These are phyloP conservation scores for Plectropomus leopardus DNA, from an alignment of 2,113 vertebrate genomes.

Conservation along the genomic window DNA sequence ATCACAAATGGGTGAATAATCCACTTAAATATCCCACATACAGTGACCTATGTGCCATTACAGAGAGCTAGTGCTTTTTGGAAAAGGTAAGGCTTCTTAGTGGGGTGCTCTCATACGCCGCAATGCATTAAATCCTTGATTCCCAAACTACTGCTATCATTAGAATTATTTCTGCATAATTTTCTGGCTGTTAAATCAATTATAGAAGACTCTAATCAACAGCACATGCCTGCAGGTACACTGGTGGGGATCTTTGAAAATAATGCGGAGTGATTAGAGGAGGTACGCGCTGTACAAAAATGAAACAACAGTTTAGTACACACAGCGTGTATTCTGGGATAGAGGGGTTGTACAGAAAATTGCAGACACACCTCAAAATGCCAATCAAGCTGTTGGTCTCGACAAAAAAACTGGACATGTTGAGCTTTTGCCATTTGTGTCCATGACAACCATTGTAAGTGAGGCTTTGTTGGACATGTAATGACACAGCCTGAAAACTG, in stretches of 20 bases:
- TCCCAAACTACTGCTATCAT: slow-evolving; percentile 43
- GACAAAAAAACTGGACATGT: slow-evolving; percentile 1
- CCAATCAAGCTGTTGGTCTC: slow-evolving; percentile 3
- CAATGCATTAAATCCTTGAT: slow-evolving; percentile 38
- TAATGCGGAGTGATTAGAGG: slow-evolving; percentile 52
- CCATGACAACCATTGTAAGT: slow-evolving; percentile 67
- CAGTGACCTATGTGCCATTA: slow-evolving; percentile 13
- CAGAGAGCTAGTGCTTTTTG: slow-evolving; percentile 4
- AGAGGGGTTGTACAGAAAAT: not conserved
- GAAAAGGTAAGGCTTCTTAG: slow-evolving; percentile 2
- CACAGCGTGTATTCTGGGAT: not conserved
- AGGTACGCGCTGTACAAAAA: slow-evolving; percentile 18
- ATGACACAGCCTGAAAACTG: slow-evolving; percentile 53
- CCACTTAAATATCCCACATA: not conserved
- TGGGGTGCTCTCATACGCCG: slow-evolving; percentile 11
- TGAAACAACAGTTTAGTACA: slow-evolving; percentile 26
- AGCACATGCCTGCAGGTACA: slow-evolving; percentile 44
- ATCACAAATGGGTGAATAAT: not conserved
- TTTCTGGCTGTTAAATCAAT: slow-evolving; percentile 54
- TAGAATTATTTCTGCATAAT: slow-evolving; percentile 49
- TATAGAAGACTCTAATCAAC: slow-evolving; percentile 54
- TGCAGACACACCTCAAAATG: slow-evolving; percentile 3
- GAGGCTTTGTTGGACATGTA: slow-evolving; percentile 39
- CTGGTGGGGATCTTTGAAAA: slow-evolving; percentile 42
- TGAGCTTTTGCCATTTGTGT: slow-evolving; percentile 35